A percentile compares a stretch with the other conserved stretches of the same genome.
Conservation (phyloP, 2,113 vertebrate species). For the Synchiropus splendidus region DNA sequence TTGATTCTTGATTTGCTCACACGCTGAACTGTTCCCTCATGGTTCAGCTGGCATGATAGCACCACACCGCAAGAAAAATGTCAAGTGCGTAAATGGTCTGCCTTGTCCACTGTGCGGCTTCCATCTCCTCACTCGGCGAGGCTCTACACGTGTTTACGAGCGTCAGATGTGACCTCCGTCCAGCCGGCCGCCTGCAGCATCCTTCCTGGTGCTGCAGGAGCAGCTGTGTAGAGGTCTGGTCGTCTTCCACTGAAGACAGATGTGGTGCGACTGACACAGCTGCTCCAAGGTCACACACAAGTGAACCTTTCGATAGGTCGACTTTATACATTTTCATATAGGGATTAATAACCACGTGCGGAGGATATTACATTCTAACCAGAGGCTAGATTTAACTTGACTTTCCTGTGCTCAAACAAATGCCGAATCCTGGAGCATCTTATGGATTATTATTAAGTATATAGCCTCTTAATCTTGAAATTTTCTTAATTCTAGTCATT, state of each 20-base stretch:
- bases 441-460: too few species aligned
- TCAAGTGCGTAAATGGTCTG: constrained; percentile 47
- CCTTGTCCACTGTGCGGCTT: constrained; percentile 35
- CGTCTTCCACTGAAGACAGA: constrained; percentile 35
- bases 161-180: constrained; percentile 35
- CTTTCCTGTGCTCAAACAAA: too few species aligned
- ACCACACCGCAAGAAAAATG: constrained; percentile 48
- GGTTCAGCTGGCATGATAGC: constrained; percentile 57
- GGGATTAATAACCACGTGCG: too few species aligned
- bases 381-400: too few species aligned
- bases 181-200: constrained; percentile 44
- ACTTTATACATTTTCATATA: too few species aligned
- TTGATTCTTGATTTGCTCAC: constrained; percentile 66
- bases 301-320: too few species aligned
- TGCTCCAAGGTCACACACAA: constrained; percentile 48
- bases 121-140: constrained; percentile 13
- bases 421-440: too few species aligned
- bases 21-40: constrained; percentile 56
- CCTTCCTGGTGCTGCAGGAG: constrained; percentile 49
- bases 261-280: constrained; percentile 50
- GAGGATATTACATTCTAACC: too few species aligned
- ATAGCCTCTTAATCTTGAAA: too few species aligned
- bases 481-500: too few species aligned
- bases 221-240: constrained; percentile 62
- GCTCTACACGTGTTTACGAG: constrained; percentile 17